These are phyloP conservation scores for Sceloporus undulatus DNA, from an alignment of 2,113 vertebrate genomes.

Conservation along the genomic window DNA sequence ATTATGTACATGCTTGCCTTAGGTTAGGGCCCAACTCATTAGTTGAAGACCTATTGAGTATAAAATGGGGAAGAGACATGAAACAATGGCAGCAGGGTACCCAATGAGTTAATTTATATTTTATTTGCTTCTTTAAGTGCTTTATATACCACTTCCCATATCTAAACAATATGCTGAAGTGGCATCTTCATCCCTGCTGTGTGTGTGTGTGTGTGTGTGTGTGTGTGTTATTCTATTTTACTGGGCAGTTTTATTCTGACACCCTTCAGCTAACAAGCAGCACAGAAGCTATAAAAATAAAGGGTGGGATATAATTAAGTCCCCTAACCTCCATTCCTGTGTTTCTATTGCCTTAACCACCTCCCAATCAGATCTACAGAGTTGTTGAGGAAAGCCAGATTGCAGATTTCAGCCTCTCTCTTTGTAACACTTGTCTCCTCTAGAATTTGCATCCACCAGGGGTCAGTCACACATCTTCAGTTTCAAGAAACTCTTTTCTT, in stretches of 20 bases:
- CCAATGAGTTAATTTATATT: no score
- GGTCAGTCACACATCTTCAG: background rate
- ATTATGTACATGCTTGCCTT: background rate
- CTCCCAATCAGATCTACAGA: background rate
- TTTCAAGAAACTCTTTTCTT: background rate
- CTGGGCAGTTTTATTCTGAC: background rate
- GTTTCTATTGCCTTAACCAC: background rate
- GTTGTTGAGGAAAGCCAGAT: background rate
- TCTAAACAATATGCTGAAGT: no score
- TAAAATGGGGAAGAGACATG: no score
- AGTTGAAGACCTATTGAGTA: background rate
- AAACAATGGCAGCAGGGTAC: background rate
- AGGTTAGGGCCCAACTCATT: background rate
- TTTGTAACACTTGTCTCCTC: background rate
- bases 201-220: no score
- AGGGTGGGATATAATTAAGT: background rate
- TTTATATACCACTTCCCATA: no score
- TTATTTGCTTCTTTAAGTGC: no score
- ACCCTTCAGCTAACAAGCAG: background rate
- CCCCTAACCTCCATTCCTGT: background rate
- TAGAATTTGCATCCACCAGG: no score
- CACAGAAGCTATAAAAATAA: background rate
- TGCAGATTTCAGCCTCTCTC: no score
- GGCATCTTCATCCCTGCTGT: no score
- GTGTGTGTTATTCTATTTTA: background rate